These are phyloP conservation scores for Spilosoma lubricipeda DNA, from an alignment of 2,888 invertebrate genomes.

Conservation along the genomic window DNA sequence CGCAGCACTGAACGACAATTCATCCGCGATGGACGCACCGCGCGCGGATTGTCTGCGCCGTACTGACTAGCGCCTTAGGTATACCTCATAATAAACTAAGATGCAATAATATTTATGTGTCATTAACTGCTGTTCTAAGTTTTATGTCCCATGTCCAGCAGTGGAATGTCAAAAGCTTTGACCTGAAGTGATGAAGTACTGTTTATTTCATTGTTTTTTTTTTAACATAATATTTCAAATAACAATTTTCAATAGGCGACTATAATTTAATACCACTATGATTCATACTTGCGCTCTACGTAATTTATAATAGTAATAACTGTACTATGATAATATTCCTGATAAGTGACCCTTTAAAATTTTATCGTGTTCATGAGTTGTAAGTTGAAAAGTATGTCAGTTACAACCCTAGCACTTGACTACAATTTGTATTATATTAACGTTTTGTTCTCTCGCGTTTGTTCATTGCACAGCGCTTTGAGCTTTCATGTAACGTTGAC, in stretches of 20 bases:
- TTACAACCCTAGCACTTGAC: constrained; percentile 32
- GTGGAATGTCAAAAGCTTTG: too few relatives aligned
- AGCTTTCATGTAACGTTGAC: constrained; percentile 30
- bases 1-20: too few relatives aligned
- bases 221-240: neutral
- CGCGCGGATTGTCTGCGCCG: too few relatives aligned
- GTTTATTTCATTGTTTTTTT: neutral
- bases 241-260: neutral
- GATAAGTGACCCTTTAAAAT: neutral
- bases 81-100: too few relatives aligned
- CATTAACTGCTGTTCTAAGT: neutral
- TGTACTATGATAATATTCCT: neutral
- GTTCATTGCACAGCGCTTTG: constrained; percentile 29
- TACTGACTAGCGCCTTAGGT: too few relatives aligned
- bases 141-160: too few relatives aligned
- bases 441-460: constrained; percentile 31
- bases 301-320: neutral
- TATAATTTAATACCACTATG: neutral
- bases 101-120: neutral
- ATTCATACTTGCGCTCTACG: neutral
- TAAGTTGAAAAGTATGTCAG: neutral
- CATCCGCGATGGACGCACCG: too few relatives aligned
- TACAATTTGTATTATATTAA: constrained; percentile 49
- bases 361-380: neutral
- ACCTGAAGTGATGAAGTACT: too few relatives aligned